These are phyloP conservation scores for Mizuhopecten yessoensis DNA, from an alignment of 1,140 invertebrate species.

Conservation along the genomic window DNA sequence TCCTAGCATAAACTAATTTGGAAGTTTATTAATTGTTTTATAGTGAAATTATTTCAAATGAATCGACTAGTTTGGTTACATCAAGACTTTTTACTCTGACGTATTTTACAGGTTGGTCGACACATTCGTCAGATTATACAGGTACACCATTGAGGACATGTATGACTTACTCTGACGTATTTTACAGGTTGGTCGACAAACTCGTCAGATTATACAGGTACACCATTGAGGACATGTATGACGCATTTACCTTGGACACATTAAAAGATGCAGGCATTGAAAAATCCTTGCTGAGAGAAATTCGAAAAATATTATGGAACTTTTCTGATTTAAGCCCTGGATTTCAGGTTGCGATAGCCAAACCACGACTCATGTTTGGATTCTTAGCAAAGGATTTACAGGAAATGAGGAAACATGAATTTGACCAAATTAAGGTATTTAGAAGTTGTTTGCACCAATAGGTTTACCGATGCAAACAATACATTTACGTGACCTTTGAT, in stretches of 20 bases:
- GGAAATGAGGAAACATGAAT: neutral
- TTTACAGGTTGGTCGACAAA: neutral
- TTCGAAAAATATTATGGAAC: neutral
- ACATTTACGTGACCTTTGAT: too few species aligned
- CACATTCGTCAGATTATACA: neutral
- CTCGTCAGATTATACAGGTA: neutral
- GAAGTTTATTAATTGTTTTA: too few species aligned
- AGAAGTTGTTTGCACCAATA: too few species aligned
- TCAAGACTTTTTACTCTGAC: too few species aligned
- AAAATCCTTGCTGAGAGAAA: neutral
- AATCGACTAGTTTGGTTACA: too few species aligned
- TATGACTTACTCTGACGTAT: neutral
- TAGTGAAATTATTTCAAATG: too few species aligned
- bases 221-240: neutral
- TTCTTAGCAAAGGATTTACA: neutral
- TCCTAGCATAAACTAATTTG: too few species aligned
- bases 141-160: neutral
- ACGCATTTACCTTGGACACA: neutral
- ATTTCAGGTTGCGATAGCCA: neutral
- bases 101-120: neutral
- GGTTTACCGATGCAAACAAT: too few species aligned
- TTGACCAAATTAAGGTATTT: neutral
- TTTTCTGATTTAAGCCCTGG: neutral
- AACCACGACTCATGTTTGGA: neutral
- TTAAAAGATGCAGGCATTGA: neutral